A percentile compares a stretch with the other conserved stretches of the same genome.
Evolutionary conservation across 2,113 vertebrate species (phyloP).

Genomic region (Sinocyclocheilus anophthalmus): DNA sequence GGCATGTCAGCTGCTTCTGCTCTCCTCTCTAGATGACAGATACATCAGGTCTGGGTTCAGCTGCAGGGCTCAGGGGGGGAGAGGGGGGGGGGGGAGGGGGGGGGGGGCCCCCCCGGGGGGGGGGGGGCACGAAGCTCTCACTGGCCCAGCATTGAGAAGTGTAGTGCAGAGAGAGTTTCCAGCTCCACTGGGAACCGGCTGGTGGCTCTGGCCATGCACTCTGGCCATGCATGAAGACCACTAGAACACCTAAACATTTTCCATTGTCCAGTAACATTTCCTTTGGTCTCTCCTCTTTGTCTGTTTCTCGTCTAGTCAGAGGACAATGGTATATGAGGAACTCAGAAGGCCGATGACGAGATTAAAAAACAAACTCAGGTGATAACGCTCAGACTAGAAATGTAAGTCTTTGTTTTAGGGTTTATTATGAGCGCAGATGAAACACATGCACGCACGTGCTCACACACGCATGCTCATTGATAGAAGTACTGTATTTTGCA

Average conservation of each 20-base stretch:
- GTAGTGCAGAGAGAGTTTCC: constrained; percentile 28
- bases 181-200: constrained; percentile 51
- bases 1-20: constrained; percentile 43
- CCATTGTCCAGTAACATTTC: constrained; percentile 47
- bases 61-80: no score
- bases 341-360: not conserved
- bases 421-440: constrained; percentile 22
- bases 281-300: constrained; percentile 14
- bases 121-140: no score
- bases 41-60: constrained; percentile 52
- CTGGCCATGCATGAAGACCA: constrained; percentile 67
- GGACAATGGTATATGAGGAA: not conserved
- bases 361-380: not conserved
- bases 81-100: no score
- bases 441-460: not conserved
- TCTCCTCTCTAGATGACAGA: constrained; percentile 54
- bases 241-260: constrained; percentile 36
- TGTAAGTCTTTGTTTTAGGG: constrained; percentile 14
- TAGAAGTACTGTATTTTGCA: constrained; percentile 24
- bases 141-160: constrained; percentile 35
- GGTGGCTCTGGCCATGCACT: constrained; percentile 38
- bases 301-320: constrained; percentile 33
- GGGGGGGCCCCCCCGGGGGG: no score
- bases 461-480: not conserved
- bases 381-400: not conserved